phyloP scores from a whole-genome alignment of 2,797 vertebrate genomes.

The Spondyliosoma cantharus region DNA sequence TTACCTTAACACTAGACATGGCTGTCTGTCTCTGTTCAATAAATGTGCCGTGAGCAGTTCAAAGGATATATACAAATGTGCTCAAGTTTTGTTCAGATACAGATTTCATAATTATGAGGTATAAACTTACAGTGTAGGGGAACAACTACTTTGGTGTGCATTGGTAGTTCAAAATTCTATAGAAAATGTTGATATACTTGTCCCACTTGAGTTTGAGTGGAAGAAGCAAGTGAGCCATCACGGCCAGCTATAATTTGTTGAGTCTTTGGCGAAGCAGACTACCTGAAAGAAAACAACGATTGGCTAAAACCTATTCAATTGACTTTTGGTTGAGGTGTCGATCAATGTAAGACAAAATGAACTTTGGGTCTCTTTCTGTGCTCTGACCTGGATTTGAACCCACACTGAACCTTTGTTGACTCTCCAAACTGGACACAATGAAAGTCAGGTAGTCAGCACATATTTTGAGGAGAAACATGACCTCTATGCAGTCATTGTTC shows the following conservation, averaged over 20 bases:
- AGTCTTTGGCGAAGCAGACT: slow-evolving; percentile 6
- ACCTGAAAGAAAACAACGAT: slow-evolving; percentile 1
- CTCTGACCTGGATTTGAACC: slow-evolving; percentile 67
- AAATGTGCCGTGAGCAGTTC: too few species aligned
- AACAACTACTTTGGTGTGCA: background rate
- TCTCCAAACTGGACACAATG: slow-evolving; percentile 11
- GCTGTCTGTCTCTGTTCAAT: too few species aligned
- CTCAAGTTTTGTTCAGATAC: too few species aligned
- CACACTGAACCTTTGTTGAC: slow-evolving; percentile 37
- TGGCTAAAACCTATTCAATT: slow-evolving; percentile 11
- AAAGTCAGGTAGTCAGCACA: slow-evolving; percentile 22
- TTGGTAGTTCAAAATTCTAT: background rate
- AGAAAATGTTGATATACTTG: too few species aligned
- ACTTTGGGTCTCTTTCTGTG: slow-evolving; percentile 7
- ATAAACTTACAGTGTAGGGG: too few species aligned
- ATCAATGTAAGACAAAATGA: slow-evolving; percentile 2
- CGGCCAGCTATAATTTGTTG: background rate
- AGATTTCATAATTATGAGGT: too few species aligned
- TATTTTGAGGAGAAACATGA: slow-evolving; percentile 8
- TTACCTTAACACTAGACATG: too few species aligned
- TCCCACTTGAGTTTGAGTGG: background rate
- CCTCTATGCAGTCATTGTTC: background rate
- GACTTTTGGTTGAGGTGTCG: background rate
- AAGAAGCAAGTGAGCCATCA: background rate
- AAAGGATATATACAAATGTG: too few species aligned